Conservation (phyloP, 2,113 vertebrate species). For the Taurulus bubalis region DNA sequence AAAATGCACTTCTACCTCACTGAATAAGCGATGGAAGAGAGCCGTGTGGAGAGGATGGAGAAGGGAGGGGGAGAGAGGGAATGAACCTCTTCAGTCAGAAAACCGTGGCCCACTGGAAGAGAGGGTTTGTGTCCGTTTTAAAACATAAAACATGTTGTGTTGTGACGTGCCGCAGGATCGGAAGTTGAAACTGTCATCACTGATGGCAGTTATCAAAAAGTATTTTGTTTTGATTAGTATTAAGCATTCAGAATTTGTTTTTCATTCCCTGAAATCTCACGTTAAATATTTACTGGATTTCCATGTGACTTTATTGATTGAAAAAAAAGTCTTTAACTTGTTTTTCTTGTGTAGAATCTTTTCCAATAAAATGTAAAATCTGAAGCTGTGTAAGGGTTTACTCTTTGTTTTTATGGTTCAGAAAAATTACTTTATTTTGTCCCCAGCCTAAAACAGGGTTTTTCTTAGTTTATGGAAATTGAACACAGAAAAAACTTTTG, state of each 20-base stretch:
- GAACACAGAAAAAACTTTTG: neutral
- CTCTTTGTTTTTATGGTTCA: neutral
- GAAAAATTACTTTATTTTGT: too few relatives aligned
- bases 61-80: too few relatives aligned
- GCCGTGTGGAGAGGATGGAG: neutral
- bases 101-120: neutral
- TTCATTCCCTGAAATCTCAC: neutral
- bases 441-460: too few relatives aligned
- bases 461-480: neutral
- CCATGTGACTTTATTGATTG: neutral
- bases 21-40: conserved; percentile 72
- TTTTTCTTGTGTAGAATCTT: conserved; percentile 13
- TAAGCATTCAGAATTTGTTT: conserved; percentile 7
- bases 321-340: neutral
- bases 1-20: conserved; percentile 98
- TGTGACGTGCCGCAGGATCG: neutral
- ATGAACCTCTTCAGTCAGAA: neutral
- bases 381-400: neutral
- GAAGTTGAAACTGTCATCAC: neutral
- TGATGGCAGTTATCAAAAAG: neutral
- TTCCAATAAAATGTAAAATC: conserved; percentile 52
- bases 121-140: neutral
- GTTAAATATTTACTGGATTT: neutral
- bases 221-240: neutral
- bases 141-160: neutral